Evolutionary conservation across 2,797 vertebrate genomes (phyloP).

Genomic region (Pseudochirops corinnae): DNA sequence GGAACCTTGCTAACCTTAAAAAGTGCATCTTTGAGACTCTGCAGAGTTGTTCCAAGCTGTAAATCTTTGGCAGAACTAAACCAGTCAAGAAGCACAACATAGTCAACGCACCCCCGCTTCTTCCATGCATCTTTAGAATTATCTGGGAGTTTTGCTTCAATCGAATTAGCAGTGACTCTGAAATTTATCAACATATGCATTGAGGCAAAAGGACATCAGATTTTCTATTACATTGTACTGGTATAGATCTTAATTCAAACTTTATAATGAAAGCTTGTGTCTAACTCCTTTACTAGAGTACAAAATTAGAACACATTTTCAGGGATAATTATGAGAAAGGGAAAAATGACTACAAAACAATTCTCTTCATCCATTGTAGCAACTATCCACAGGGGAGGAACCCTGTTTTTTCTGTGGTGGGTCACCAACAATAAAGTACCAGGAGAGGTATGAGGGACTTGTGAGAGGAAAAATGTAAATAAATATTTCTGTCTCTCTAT

Average conservation of each 20-base stretch:
- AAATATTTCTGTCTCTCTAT: background rate
- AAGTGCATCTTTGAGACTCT: conserved; percentile 97
- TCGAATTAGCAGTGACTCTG: conserved; percentile 94
- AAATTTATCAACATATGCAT: conserved; percentile 74
- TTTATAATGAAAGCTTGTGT: conserved; percentile 14
- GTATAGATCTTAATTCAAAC: conserved; percentile 24
- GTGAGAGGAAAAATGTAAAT: background rate
- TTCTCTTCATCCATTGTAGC: background rate
- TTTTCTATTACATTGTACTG: conserved; percentile 32
- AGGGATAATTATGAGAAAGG: conserved; percentile 47
- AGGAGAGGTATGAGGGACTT: background rate
- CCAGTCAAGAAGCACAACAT: conserved; percentile 96
- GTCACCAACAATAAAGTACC: background rate
- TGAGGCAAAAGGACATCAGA: conserved; percentile 50
- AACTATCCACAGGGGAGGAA: background rate
- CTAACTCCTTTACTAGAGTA: conserved; percentile 15
- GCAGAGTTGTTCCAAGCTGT: conserved; percentile 91
- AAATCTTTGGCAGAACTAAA: conserved; percentile 93
- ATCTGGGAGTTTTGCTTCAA: conserved; percentile 93
- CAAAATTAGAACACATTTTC: conserved; percentile 34
- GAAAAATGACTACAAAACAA: conserved; percentile 34
- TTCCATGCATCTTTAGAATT: conserved; percentile 92
- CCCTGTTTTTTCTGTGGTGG: background rate
- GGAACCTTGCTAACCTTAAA: conserved; percentile 90
- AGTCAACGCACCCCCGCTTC: conserved; percentile 91